phyloP scores from a whole-genome alignment of 2,113 vertebrate genomes.

The Thalassarche chlororhynchos region DNA sequence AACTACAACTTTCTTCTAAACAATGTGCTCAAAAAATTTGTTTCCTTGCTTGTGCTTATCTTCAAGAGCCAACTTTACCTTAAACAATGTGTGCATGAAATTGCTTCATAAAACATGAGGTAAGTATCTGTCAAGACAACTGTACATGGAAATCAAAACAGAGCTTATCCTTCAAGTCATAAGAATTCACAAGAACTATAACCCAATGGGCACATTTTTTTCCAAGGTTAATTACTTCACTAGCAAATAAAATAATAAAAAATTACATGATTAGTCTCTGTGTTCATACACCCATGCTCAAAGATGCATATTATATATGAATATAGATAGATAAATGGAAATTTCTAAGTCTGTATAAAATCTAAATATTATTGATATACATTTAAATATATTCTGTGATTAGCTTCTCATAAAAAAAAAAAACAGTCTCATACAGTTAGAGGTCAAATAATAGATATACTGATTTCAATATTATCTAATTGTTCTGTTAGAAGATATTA shows the following conservation, averaged over 20 bases:
- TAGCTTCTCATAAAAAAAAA: neutral
- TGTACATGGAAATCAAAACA: neutral
- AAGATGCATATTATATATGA: neutral
- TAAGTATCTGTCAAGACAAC: neutral
- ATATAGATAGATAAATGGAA: neutral
- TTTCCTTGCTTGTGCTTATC: neutral
- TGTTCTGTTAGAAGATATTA: neutral
- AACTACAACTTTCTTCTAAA: neutral
- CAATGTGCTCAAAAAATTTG: neutral
- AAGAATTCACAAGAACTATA: neutral
- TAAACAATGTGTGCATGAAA: neutral
- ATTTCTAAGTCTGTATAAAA: neutral
- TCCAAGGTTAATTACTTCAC: neutral
- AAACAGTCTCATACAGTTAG: neutral
- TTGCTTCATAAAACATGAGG: neutral
- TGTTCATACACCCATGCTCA: neutral
- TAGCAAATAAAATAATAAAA: neutral
- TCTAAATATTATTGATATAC: neutral
- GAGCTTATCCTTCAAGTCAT: neutral
- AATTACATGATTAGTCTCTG: neutral
- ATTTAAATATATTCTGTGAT: neutral
- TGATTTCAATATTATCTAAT: neutral
- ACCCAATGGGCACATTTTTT: neutral
- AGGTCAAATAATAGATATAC: neutral
- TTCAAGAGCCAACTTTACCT: neutral